Base-by-base conservation (phyloP, 2,888 invertebrate species). In the Nysson spinosus region DNA sequence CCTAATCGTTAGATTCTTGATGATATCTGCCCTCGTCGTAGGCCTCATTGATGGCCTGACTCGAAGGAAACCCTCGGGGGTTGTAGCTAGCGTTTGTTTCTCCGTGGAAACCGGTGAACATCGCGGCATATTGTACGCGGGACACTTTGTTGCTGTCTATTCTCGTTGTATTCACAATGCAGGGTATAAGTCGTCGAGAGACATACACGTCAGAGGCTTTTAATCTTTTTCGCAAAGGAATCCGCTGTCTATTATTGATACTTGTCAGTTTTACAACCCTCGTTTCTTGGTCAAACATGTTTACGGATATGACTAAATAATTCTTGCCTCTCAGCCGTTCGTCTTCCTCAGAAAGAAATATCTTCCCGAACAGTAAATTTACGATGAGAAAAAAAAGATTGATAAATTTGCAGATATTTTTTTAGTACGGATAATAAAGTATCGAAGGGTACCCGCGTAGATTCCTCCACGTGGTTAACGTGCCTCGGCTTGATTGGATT, bases 1-100 rank as follows among this genome's bases (percentile, higher is more conserved):
- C 46, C 43, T 52, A 49, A 64, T 76, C 60, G 76, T 68, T 55
- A 50, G 47, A 46, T 56, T 56, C 72, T 26, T 6, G 40, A 64
- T 30, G 63, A 47, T 47, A 30, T 17, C 24, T 22, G 30, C 37
- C 51, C 55, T 54, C 46, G 43, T 40, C 51, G 32, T 7, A 1
- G 39, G n/a, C 47, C 42, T 6, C 35, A n/a, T 16, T 12, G 6
- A 14, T 14, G 14, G 7, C 16, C 26, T 12, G 9, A 14, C 30
- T 32, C 40, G 20, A 7, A n/a, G 30, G 12, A 14, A 5, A 40
- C 22, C 40, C 32, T 17, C 17, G 4, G 26, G n/a, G 20, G 6
- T 24, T 43, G 7, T 35, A 40, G 24, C 26, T 19, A 24, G 43
- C 34, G 28, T 12, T 44, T 16, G 35, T 20, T 22, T 17, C 11